A percentile compares a stretch with the other conserved stretches of the same genome.
Conservation (phyloP, 2,888 invertebrate species). For the Protophormia terraenovae region DNA sequence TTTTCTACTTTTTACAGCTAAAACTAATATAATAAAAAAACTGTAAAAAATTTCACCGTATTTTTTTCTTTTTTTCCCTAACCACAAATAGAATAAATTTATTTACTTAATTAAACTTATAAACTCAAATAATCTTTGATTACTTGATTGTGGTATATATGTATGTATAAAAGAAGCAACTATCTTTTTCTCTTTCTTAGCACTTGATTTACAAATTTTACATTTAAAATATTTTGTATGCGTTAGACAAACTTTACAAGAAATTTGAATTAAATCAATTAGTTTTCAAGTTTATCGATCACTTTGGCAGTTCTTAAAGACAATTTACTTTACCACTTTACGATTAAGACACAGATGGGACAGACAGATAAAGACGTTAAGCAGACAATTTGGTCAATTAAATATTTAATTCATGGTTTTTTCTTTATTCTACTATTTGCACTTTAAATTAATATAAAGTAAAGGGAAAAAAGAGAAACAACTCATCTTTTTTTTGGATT, state of each 20-base stretch:
- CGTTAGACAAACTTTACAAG: slow-evolving; percentile 12
- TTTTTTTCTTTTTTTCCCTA: no score
- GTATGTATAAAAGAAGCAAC: no score
- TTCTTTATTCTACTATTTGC: slow-evolving; percentile 21
- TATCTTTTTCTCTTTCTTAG: background rate
- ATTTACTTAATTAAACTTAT: no score
- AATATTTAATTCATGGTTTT: slow-evolving; percentile 32
- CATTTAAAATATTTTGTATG: slow-evolving; percentile 35
- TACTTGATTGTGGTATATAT: no score
- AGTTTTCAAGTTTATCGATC: slow-evolving; percentile 42
- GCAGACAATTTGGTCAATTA: slow-evolving; percentile 38
- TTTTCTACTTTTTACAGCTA: background rate
- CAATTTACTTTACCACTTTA: slow-evolving; percentile 5
- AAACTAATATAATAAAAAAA: slow-evolving; percentile 34
- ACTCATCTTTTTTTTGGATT: background rate
- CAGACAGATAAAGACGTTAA: background rate
- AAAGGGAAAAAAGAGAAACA: background rate
- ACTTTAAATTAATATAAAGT: slow-evolving; percentile 13
- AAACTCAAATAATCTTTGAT: no score
- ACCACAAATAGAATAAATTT: slow-evolving; percentile 38
- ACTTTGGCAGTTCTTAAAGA: background rate
- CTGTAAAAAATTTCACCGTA: slow-evolving; percentile 38
- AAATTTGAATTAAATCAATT: slow-evolving; percentile 13
- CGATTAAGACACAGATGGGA: background rate
- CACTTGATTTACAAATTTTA: slow-evolving; percentile 1